Evolutionary conservation across 2,113 vertebrate genomes (phyloP).

Genomic region (Picathartes gymnocephalus): DNA sequence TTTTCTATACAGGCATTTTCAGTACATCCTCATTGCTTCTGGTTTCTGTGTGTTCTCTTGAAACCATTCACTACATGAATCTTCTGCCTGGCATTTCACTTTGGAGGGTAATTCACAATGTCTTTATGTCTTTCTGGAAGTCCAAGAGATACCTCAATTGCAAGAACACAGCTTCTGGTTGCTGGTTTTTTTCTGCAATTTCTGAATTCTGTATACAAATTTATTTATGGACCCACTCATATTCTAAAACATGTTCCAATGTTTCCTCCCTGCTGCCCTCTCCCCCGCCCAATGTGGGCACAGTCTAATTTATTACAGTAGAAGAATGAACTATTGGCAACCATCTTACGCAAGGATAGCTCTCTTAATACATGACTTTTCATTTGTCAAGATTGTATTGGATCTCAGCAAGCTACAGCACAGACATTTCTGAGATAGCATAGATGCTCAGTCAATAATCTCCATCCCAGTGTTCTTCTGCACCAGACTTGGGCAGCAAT

Average conservation of each 20-base stretch:
- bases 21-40: background rate
- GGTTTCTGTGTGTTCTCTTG: background rate
- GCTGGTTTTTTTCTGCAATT: background rate
- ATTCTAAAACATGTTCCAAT: background rate
- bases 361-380: background rate
- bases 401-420: background rate
- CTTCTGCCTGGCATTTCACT: background rate
- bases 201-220: background rate
- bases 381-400: background rate
- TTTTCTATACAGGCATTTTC: background rate
- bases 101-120: background rate
- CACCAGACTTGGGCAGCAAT: background rate
- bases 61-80: background rate
- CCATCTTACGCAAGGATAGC: background rate
- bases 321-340: background rate
- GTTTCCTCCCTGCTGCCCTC: background rate
- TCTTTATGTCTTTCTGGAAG: background rate
- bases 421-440: background rate
- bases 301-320: background rate
- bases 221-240: background rate
- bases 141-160: background rate
- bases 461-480: background rate
- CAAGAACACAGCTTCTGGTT: background rate
- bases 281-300: accelerated
- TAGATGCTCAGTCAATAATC: background rate